Evolutionary conservation across 2,797 vertebrate species (phyloP).

Genomic region (Cetoscarus ocellatus): DNA sequence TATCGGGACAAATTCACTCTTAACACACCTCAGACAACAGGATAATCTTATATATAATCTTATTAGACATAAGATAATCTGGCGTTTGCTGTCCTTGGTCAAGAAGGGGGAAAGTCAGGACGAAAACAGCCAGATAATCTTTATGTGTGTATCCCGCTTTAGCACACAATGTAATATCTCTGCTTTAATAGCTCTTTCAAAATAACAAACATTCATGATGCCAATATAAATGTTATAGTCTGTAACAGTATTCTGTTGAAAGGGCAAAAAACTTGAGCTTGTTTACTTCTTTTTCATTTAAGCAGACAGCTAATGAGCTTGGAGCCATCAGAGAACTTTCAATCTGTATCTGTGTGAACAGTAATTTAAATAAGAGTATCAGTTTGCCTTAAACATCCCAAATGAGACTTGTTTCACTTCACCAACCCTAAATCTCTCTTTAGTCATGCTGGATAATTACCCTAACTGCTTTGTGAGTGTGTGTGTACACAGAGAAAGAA

Average conservation of each 20-base stretch:
- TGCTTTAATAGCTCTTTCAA: no score
- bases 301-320: slow-evolving; percentile 44
- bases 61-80: no score
- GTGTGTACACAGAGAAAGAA: background rate
- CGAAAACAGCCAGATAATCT: no score
- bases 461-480: slow-evolving; percentile 13
- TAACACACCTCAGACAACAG: no score
- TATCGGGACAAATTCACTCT: no score
- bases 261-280: slow-evolving; percentile 16
- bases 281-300: slow-evolving; percentile 17
- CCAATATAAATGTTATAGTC: background rate
- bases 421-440: slow-evolving; percentile 44
- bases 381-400: slow-evolving; percentile 11
- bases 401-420: slow-evolving; percentile 20
- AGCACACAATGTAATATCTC: no score
- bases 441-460: slow-evolving; percentile 52
- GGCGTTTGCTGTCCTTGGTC: no score
- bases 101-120: no score
- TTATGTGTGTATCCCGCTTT: no score
- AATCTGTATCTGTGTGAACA: slow-evolving; percentile 3
- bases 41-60: no score
- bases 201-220: background rate
- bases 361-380: slow-evolving; percentile 46
- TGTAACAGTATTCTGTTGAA: background rate
- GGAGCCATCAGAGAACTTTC: slow-evolving; percentile 19